Evolutionary conservation across 2,888 invertebrate species (phyloP).

Genomic region (Adelphocoris suturalis): DNA sequence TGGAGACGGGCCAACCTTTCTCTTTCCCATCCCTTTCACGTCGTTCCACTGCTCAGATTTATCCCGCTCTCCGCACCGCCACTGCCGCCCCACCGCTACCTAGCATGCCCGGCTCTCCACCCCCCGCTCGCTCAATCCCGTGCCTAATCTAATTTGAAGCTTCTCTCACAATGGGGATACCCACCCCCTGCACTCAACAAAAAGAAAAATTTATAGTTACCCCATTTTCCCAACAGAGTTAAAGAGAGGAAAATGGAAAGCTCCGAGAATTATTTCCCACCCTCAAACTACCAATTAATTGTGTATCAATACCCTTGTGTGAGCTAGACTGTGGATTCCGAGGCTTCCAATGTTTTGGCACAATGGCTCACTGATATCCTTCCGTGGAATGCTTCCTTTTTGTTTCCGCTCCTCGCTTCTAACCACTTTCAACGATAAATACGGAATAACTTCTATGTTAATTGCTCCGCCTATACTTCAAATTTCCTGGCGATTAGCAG

Average conservation of each 20-base stretch:
- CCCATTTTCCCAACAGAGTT: not conserved
- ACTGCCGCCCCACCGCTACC: not conserved
- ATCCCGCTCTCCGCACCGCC: constrained; percentile 8
- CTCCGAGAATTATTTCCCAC: constrained; percentile 1
- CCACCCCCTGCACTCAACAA: not conserved
- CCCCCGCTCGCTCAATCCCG: not conserved
- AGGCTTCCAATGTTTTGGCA: not conserved
- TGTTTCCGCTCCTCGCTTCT: not conserved
- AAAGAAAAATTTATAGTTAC: constrained; percentile 50
- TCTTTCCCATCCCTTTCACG: constrained; percentile 42
- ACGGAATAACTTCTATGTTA: not conserved
- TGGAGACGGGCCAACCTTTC: constrained; percentile 55
- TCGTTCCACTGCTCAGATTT: constrained; percentile 37
- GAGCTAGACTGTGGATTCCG: not conserved
- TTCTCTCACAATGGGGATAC: constrained; percentile 27
- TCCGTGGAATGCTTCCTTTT: not conserved
- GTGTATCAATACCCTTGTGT: constrained; percentile 14
- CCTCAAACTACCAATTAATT: constrained; percentile 27
- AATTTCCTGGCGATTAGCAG: not conserved
- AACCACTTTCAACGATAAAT: not conserved
- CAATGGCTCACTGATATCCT: not conserved
- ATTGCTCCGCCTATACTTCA: not conserved
- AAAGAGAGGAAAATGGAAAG: constrained; percentile 23
- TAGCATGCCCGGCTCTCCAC: not conserved
- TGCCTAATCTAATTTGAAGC: constrained; percentile 50